Conservation (phyloP, 2,797 vertebrate species). For the Aeoliscus strigatus region DNA sequence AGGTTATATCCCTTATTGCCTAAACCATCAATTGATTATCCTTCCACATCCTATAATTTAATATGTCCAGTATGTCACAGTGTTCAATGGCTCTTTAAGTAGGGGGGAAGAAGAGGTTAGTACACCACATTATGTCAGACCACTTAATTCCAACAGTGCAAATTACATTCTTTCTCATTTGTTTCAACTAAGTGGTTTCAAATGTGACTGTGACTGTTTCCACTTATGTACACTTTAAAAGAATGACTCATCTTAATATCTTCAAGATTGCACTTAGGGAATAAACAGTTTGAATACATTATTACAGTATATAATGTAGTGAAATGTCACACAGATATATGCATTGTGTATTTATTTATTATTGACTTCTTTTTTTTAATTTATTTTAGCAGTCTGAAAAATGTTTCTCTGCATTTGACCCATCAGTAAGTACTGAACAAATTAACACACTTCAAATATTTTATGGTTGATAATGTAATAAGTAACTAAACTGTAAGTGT, state of each 20-base stretch:
- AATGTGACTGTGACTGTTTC: conserved; percentile 60
- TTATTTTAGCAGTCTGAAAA: too few species aligned
- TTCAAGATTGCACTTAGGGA: conserved; percentile 38
- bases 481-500: too few species aligned
- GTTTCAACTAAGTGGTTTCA: conserved; percentile 77
- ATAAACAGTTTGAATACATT: conserved; percentile 33
- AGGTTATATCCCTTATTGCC: conserved; percentile 61
- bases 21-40: conserved; percentile 64
- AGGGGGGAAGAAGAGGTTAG: conserved; percentile 24
- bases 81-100: conserved; percentile 17
- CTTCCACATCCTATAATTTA: conserved; percentile 54
- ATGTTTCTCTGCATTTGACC: too few species aligned
- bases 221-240: conserved; percentile 70
- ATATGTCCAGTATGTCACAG: conserved; percentile 56
- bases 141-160: conserved; percentile 56
- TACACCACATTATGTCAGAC: conserved; percentile 46
- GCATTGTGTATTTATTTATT: too few species aligned
- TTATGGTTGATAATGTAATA: too few species aligned
- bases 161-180: conserved; percentile 73
- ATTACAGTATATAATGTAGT: conserved; percentile 6
- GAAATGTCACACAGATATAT: too few species aligned
- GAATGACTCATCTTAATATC: conserved; percentile 58
- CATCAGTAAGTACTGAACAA: too few species aligned
- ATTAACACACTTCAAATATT: too few species aligned
- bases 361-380: too few species aligned